phyloP scores from a whole-genome alignment of 2,888 invertebrate species.

The Campoplex capitator region DNA sequence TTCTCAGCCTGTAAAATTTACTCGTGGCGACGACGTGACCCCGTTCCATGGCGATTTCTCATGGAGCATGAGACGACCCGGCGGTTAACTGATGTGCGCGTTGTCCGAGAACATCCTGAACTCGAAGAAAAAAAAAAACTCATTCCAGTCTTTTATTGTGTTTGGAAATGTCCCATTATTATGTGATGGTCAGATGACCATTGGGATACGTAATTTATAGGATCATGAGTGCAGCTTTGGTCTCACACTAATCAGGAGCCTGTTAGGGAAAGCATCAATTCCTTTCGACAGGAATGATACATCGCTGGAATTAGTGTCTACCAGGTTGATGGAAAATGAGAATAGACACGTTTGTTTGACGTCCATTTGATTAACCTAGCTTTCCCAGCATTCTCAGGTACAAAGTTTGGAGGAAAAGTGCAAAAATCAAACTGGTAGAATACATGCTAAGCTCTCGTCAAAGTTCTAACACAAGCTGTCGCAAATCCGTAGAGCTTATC shows the following conservation, averaged over 20 bases:
- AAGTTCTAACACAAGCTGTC: not conserved
- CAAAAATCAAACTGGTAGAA: not conserved
- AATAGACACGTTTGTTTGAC: not conserved
- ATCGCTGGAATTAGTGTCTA: not conserved
- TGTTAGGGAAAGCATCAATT: not conserved
- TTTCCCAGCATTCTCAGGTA: not conserved
- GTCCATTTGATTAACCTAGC: not conserved
- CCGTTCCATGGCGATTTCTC: slow-evolving; percentile 82
- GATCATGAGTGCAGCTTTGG: not conserved
- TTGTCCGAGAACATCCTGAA: not conserved
- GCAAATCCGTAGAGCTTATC: slow-evolving; percentile 13
- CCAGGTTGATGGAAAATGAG: not conserved
- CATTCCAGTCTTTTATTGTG: not conserved
- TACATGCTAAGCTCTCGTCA: not conserved
- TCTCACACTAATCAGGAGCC: not conserved
- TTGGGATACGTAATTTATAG: not conserved
- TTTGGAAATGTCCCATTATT: not conserved
- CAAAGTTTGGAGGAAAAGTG: not conserved
- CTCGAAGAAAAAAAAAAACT: not conserved
- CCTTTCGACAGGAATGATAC: not conserved
- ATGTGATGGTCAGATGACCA: not conserved
- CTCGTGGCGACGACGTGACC: slow-evolving; percentile 77
- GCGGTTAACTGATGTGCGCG: not conserved
- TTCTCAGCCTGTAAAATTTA: slow-evolving; percentile 80
- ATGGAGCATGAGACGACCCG: slow-evolving; percentile 67